Conservation (phyloP, 2,797 vertebrate species). For the Lepilemur septentrionalis region DNA sequence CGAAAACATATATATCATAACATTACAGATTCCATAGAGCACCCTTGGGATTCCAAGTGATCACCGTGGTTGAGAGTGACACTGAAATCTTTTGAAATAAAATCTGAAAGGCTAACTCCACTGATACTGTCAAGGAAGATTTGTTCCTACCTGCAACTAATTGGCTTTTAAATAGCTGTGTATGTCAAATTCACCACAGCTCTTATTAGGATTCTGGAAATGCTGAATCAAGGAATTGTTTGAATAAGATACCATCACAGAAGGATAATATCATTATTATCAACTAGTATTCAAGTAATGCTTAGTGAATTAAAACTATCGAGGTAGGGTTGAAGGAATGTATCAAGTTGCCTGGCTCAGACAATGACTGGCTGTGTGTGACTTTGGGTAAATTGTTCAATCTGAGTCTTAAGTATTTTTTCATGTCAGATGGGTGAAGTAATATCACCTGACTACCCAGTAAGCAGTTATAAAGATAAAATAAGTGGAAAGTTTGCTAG, state of each 20-base stretch:
- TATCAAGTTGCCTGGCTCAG: background rate
- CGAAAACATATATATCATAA: background rate
- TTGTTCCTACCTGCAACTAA: conserved; percentile 40
- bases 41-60: background rate
- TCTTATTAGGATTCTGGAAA: background rate
- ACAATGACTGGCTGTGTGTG: background rate
- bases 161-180: conserved; percentile 42
- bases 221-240: conserved; percentile 32
- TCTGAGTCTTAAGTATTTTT: background rate
- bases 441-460: background rate
- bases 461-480: background rate
- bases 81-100: conserved; percentile 25
- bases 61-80: background rate
- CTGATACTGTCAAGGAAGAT: conserved; percentile 34
- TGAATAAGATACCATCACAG: conserved; percentile 15
- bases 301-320: background rate
- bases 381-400: background rate
- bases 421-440: background rate
- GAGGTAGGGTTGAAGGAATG: background rate
- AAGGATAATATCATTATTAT: conserved; percentile 34
- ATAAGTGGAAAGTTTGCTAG: background rate
- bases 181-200: conserved; percentile 2
- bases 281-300: background rate
- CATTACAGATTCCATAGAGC: background rate
- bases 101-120: conserved; percentile 38